Conservation (phyloP, 2,888 invertebrate species). For the Tenodera sinensis region DNA sequence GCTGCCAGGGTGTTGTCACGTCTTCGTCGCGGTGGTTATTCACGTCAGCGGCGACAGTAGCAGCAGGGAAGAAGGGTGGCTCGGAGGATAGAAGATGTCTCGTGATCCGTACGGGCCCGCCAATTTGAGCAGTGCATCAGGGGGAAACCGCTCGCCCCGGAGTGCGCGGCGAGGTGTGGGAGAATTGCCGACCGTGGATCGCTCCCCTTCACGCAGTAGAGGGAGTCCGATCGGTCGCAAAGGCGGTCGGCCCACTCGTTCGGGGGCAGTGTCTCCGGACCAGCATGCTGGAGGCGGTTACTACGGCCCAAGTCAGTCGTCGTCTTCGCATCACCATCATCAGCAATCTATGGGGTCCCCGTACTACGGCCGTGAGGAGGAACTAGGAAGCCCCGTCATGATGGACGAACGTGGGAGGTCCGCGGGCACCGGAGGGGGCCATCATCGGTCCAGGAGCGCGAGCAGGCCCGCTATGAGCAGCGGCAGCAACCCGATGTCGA, state of each 20-base stretch:
- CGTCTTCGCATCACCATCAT: slow-evolving; percentile 40
- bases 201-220: slow-evolving; percentile 71
- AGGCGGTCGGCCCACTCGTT: slow-evolving; percentile 47
- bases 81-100: slow-evolving; percentile 35
- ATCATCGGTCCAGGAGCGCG: slow-evolving; percentile 75
- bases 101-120: slow-evolving; percentile 29
- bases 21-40: background rate
- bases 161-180: slow-evolving; percentile 52
- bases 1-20: background rate
- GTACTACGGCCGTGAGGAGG: slow-evolving; percentile 61
- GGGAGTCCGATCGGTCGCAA: slow-evolving; percentile 39
- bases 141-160: slow-evolving; percentile 62
- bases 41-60: slow-evolving; percentile 8
- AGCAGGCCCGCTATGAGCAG: slow-evolving; percentile 62
- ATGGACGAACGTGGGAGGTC: slow-evolving; percentile 67
- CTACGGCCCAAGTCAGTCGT: slow-evolving; percentile 19
- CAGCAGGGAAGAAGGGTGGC: slow-evolving; percentile 28
- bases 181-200: slow-evolving; percentile 82
- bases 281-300: slow-evolving; percentile 40
- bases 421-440: slow-evolving; percentile 57
- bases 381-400: slow-evolving; percentile 81
- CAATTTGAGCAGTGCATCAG: slow-evolving; percentile 33
- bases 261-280: slow-evolving; percentile 59
- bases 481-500: slow-evolving; percentile 45
- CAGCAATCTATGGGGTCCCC: slow-evolving; percentile 55